Conservation (phyloP, 2,888 invertebrate genomes). For the Sympetrum striolatum region DNA sequence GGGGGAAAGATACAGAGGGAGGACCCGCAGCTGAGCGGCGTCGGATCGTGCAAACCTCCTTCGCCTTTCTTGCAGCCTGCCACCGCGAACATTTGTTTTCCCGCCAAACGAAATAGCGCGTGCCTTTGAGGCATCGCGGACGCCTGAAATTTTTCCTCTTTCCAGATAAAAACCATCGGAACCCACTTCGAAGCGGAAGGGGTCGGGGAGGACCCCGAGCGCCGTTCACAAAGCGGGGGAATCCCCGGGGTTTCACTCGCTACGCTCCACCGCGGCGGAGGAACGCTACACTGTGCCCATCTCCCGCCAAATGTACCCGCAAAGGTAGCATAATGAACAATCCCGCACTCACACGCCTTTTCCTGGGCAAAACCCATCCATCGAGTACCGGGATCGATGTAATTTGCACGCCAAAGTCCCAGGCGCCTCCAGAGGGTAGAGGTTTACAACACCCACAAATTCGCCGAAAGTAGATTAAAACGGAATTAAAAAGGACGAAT, state of each 20-base stretch:
- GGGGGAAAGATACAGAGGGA: background rate
- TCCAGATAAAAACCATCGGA: background rate
- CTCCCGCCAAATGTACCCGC: background rate
- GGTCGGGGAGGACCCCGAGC: background rate
- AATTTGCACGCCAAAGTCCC: background rate
- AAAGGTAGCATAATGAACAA: no score
- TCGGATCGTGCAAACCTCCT: background rate
- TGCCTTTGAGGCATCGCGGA: conserved; percentile 26
- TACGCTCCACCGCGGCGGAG: background rate
- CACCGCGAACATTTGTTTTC: conserved; percentile 47
- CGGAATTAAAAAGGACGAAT: no score
- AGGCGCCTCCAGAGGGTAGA: no score
- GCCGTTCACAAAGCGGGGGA: background rate
- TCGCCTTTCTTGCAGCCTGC: conserved; percentile 32
- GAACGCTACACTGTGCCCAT: background rate
- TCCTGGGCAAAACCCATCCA: background rate
- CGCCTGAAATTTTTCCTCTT: background rate
- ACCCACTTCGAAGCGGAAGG: background rate
- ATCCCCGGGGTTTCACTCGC: background rate
- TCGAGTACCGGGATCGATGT: background rate
- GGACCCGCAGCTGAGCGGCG: background rate
- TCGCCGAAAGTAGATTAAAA: no score
- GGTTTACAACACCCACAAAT: no score
- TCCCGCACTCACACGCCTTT: no score
- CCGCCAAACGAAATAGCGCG: conserved; percentile 47